Conservation (phyloP, 2,888 invertebrate genomes). For the Diplolepis rosae region DNA sequence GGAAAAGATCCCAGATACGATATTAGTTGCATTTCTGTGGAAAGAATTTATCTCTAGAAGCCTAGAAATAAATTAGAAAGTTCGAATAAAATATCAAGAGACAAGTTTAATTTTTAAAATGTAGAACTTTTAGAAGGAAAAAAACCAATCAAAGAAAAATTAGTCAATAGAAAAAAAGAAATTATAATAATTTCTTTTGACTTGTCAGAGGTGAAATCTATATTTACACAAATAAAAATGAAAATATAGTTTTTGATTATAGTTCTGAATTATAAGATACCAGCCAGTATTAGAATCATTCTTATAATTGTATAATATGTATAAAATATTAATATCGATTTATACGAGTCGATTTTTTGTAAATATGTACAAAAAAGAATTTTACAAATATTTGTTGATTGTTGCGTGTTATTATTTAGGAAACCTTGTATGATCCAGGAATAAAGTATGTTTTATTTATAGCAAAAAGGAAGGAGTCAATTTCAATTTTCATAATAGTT, state of each 20-base stretch:
- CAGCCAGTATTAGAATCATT: constrained; percentile 49
- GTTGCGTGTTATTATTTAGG: background rate
- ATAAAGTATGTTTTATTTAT: background rate
- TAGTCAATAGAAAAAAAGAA: too few relatives aligned
- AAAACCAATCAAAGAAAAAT: background rate
- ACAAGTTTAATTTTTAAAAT: background rate
- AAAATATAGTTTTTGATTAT: background rate
- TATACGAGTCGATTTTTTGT: background rate
- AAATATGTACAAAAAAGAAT: background rate
- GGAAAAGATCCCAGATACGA: constrained; percentile 25
- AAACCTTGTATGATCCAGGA: background rate
- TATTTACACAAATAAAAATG: background rate
- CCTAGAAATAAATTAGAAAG: background rate
- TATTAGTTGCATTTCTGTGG: constrained; percentile 48
- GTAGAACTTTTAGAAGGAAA: background rate
- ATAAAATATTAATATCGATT: too few relatives aligned
- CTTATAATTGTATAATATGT: constrained; percentile 26
- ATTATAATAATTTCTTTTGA: background rate
- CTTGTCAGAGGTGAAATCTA: background rate
- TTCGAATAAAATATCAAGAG: background rate
- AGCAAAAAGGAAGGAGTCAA: background rate
- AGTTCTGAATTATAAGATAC: background rate
- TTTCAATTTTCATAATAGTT: too few relatives aligned
- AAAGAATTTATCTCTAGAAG: constrained; percentile 52
- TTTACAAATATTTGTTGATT: background rate